Base-by-base conservation (phyloP, 2,888 invertebrate species). In the Drosophila differens region DNA sequence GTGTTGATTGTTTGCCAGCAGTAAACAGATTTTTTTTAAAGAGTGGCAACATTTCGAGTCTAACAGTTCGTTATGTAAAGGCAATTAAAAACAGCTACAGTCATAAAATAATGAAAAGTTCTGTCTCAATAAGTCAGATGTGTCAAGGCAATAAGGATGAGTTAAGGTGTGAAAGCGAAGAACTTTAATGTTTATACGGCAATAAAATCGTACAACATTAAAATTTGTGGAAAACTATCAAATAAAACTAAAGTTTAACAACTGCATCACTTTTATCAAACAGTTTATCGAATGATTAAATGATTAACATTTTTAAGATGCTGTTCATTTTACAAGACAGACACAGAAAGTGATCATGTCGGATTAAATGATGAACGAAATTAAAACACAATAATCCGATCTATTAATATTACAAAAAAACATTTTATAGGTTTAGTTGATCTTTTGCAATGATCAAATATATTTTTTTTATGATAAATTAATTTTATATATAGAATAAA, bases 1-100 rank as follows among this genome's bases (percentile, higher is more conserved):
- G 83, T 81, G 81, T 80, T 81, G 83, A 81, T 68, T 67, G 81
- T 62, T 73, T 60, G 32, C 66, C 63, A 59, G 73, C 70, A 73
- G 64, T 81, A 83, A 81, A 81, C 76, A 69, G 60, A 55, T 73
- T 67, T 72, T 68, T 51, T 70, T 76, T 52, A 83, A 70, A 57
- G 70, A 61, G 83, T 80, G 81, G 55, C 63, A 81, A 82, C 80
- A 70, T 51, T 49, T 69, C 37, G n/a, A 9, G 41, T 28, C 41
- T 47, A 49, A 44, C 57, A 62, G 57, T 47, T 76, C 61, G 55
- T 57, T 47, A 53, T 58, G 16, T 47, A 12, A 37, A 30, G 12
- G 49, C 35, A 33, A 59, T 61, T 47, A 62, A 67, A 64, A 44
- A 25, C 16, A 2, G 54, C 6, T 28, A 28, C 33, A 61, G 19